A percentile compares a stretch with the other conserved stretches of the same genome.
Evolutionary conservation across 2,113 vertebrate genomes (phyloP).

Genomic region (Rhinopithecus roxellana): DNA sequence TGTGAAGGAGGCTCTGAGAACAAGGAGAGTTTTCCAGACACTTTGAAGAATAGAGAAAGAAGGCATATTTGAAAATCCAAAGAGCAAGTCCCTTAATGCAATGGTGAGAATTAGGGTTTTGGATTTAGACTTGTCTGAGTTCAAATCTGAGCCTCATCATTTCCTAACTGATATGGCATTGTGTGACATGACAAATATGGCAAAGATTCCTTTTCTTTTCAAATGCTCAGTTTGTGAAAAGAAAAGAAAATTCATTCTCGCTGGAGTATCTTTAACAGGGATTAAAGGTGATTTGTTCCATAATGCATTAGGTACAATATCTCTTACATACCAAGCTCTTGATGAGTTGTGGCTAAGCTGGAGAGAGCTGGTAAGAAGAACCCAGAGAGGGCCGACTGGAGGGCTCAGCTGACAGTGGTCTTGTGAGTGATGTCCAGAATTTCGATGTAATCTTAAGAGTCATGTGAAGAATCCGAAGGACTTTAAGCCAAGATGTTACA

Average conservation of each 20-base stretch:
- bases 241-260: not conserved
- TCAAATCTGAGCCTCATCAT: not conserved
- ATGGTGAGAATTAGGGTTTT: not conserved
- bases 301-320: not conserved
- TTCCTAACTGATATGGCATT: not conserved
- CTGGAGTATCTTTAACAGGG: not conserved
- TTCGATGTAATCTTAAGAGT: not conserved
- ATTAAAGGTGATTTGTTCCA: not conserved
- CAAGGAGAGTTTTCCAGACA: not conserved
- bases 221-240: not conserved
- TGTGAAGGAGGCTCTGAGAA: not conserved
- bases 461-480: not conserved
- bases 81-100: not conserved
- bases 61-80: not conserved
- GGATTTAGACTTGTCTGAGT: not conserved
- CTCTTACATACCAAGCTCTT: not conserved
- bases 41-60: not conserved
- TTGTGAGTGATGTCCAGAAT: not conserved
- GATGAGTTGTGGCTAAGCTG: no score
- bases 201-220: not conserved
- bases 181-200: not conserved
- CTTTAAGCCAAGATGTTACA: not conserved
- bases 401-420: not conserved
- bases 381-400: fast-evolving
- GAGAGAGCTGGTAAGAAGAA: not conserved